Base-by-base conservation (phyloP, 2,888 invertebrate species). In the Uloborus plumipes region DNA sequence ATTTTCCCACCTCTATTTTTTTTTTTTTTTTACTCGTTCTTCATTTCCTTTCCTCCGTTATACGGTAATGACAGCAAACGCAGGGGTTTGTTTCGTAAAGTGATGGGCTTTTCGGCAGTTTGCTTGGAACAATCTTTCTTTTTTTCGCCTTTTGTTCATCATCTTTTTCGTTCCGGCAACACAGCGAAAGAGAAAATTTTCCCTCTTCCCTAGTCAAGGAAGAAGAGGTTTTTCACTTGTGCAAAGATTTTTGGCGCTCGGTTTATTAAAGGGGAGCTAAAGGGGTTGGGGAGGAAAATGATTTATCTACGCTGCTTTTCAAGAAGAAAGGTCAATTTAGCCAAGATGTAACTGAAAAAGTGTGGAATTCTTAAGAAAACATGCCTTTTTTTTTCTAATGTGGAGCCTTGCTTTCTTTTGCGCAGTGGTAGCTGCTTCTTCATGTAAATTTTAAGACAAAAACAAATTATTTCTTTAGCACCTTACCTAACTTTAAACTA, bases 251-350 rank as follows among this genome's bases (percentile, higher is more conserved):
- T 73, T 53, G 39, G 69, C 73, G 62, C 53, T 65, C 64, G 70
- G 64, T 81, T 81, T 81, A 81, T 81, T 75, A 81, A 81, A 81
- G 74, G 80, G 80, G 69, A 69, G 59, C 70, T 74, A 81, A 80
- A 81, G 74, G 80, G 75, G 70, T 81, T 74, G 39, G 39, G 39
- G 69, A 69, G 65, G 74, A 74, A 81, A 81, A 81, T 81, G 80
- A 81, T 81, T 81, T 81, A 81, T 81, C 61, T 58, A 70, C 6
- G 58, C 49, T 51, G 31, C 61, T 61, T 62, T 74, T 31, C 18
- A 62, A 55, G 58, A 55, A 55, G 74, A 81, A 81, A 81, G 80
- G 69, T 74, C 80, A 81, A 81, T 81, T 81, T 81, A 49, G 80
- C 55, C 49, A 50, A 47, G 55, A 49, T 39, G 26, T 14, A n/a